Evolutionary conservation across 30 jellyfish, hydroid and myxozoan species (phyloP).

Genomic region (Morbakka virulenta): DNA sequence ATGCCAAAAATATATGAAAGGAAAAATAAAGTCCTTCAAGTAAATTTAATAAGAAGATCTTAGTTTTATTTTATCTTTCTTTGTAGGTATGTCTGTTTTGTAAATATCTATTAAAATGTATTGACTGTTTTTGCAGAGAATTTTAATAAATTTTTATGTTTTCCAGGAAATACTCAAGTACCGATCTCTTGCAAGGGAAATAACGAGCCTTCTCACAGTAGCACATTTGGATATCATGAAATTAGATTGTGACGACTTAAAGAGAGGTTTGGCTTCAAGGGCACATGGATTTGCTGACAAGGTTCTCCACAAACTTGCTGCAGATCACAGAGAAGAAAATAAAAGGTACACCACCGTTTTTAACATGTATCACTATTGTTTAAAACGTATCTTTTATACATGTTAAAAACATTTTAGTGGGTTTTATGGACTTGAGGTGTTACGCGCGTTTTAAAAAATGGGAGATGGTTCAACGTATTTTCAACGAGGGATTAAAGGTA

Average conservation of each 20-base stretch:
- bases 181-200: conserved; percentile 59
- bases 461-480: too few species aligned
- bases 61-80: background rate
- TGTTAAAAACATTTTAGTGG: background rate
- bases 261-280: conserved; percentile 81
- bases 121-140: background rate
- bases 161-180: conserved; percentile 73
- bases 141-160: too few species aligned
- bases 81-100: too few species aligned
- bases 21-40: too few species aligned
- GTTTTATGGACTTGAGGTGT: background rate
- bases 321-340: conserved; percentile 80
- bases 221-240: conserved; percentile 82
- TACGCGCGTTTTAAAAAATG: background rate
- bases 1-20: too few species aligned
- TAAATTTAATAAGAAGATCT: background rate
- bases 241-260: conserved; percentile 89
- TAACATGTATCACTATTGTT: background rate
- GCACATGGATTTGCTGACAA: conserved; percentile 89
- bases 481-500: too few species aligned
- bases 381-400: too few species aligned
- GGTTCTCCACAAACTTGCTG: conserved; percentile 70
- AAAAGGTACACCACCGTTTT: conserved; percentile 64
- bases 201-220: conserved; percentile 72
- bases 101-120: background rate